phyloP scores from a whole-genome alignment of 2,888 invertebrate genomes.

The Pelosia muscerda region DNA sequence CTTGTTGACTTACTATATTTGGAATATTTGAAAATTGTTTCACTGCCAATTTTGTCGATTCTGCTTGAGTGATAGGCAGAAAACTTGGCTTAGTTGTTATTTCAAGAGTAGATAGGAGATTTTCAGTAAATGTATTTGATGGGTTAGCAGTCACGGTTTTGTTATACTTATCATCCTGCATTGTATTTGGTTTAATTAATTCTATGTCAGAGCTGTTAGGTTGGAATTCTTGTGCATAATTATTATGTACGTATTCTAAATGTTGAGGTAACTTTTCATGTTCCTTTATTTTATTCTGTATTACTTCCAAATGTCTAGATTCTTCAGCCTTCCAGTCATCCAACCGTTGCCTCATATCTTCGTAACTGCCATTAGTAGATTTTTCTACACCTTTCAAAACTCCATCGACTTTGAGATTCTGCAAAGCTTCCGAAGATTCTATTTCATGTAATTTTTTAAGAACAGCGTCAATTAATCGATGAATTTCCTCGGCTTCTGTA shows the following conservation, averaged over 20 bases:
- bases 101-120: not conserved
- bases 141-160: not conserved
- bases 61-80: not conserved
- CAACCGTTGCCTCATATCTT: conserved; percentile 48
- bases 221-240: not conserved
- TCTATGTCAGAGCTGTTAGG: not conserved
- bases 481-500: conserved; percentile 61
- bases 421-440: conserved; percentile 47
- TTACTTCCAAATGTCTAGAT: conserved; percentile 39
- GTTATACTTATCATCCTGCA: not conserved
- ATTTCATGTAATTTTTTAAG: conserved; percentile 43
- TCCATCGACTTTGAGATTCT: conserved; percentile 59
- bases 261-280: conserved; percentile 28
- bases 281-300: conserved; percentile 40
- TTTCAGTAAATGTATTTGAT: not conserved
- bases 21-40: conserved; percentile 5
- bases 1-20: conserved; percentile 6
- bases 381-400: conserved; percentile 56
- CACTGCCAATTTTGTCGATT: not conserved
- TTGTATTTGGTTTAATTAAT: not conserved
- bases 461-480: conserved; percentile 60
- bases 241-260: not conserved
- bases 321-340: conserved; percentile 55
- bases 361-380: conserved; percentile 42
- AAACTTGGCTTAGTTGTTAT: not conserved